Percentiles rank a stretch among this genome's conserved stretches.
Conservation (phyloP, 2,113 vertebrate genomes). For the Nerophis ophidion region DNA sequence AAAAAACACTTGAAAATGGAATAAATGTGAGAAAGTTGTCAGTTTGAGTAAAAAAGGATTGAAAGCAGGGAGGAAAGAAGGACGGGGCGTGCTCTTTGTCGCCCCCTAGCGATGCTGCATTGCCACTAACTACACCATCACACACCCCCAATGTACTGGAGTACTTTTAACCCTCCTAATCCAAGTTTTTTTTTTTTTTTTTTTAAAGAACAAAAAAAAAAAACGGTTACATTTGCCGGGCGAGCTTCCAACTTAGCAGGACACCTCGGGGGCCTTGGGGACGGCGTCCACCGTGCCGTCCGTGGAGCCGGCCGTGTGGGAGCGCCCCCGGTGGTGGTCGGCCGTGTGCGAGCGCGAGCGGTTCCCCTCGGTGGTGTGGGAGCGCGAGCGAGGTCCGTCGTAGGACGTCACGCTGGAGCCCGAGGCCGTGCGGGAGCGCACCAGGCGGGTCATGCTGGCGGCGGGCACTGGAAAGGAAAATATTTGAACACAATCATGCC, state of each 20-base stretch:
- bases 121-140: constrained; percentile 48
- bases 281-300: constrained; percentile 77
- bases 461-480: constrained; percentile 79
- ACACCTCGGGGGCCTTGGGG: constrained; percentile 92
- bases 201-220: not conserved
- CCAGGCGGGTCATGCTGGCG: constrained; percentile 94
- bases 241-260: constrained; percentile 72
- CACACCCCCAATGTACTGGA: constrained; percentile 11
- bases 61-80: no score
- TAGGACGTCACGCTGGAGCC: constrained; percentile 87
- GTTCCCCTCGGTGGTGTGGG: constrained; percentile 82
- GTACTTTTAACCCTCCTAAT: not conserved
- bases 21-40: constrained; percentile 52
- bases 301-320: constrained; percentile 72
- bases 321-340: constrained; percentile 66
- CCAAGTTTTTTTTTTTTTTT: not conserved
- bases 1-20: constrained; percentile 54
- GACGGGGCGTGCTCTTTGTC: constrained; percentile 38
- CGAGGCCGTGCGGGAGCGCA: constrained; percentile 90
- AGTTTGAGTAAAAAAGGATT: constrained; percentile 14
- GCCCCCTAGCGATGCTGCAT: constrained; percentile 40
- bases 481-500: not conserved
- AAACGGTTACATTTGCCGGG: not conserved
- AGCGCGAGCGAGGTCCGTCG: constrained; percentile 84
- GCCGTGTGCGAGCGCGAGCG: constrained; percentile 82